Conservation (phyloP, 1,140 invertebrate species). For the Diachasmimorpha longicaudata region DNA sequence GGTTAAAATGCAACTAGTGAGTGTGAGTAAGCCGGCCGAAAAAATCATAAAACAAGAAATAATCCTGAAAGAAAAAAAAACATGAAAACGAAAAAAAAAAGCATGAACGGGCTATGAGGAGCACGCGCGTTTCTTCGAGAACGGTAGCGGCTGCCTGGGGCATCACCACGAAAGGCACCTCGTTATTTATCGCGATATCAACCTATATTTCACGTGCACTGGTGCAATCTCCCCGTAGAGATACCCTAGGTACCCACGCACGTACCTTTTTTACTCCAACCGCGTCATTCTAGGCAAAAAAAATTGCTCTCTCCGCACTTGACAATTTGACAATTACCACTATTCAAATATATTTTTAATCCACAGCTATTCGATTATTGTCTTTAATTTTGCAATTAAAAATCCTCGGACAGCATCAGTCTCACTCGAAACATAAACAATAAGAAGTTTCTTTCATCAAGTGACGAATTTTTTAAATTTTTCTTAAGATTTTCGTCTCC, state of each 20-base stretch:
- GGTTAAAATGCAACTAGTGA: background rate
- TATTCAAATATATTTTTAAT: background rate
- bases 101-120: conserved; percentile 1
- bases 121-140: conserved; percentile 36
- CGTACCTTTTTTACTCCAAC: background rate
- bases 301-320: too few relatives aligned
- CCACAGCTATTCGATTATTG: too few relatives aligned
- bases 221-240: background rate
- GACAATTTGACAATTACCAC: background rate
- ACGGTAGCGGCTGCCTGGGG: conserved; percentile 57
- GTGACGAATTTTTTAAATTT: too few relatives aligned
- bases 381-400: too few relatives aligned
- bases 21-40: conserved; percentile 27
- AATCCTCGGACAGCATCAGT: too few relatives aligned
- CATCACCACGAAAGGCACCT: conserved; percentile 55
- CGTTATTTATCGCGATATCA: conserved; percentile 62
- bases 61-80: background rate
- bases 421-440: too few relatives aligned
- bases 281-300: background rate
- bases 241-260: background rate
- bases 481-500: too few relatives aligned
- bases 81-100: background rate
- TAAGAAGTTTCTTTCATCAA: too few relatives aligned
- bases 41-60: background rate
- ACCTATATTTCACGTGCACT: conserved; percentile 48